A percentile compares a stretch with the other conserved stretches of the same genome.
These are phyloP conservation scores for Thalpophila matura DNA, from an alignment of 2,888 invertebrate species.

Conservation along the genomic window DNA sequence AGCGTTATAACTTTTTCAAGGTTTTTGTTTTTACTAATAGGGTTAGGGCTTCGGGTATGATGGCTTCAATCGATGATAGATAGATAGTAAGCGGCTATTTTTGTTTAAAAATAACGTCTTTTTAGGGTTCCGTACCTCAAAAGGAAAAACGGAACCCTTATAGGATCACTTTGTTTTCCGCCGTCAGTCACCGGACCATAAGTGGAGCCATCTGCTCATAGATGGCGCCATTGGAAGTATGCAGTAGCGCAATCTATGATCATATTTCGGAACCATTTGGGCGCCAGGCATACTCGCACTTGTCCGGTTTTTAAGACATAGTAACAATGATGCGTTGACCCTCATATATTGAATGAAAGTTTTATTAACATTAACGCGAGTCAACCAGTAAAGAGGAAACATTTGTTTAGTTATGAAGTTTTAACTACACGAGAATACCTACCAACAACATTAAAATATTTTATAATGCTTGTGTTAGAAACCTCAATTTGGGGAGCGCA, in stretches of 20 bases:
- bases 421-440: slow-evolving; percentile 36
- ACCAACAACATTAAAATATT: slow-evolving; percentile 49
- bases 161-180: too few species aligned
- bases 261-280: too few species aligned
- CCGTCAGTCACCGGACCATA: too few species aligned
- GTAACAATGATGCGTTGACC: slow-evolving; percentile 3
- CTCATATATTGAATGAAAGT: slow-evolving; percentile 24
- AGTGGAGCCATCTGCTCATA: too few species aligned
- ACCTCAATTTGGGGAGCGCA: slow-evolving; percentile 73
- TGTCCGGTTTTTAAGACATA: too few species aligned
- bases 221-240: too few species aligned
- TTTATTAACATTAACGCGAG: slow-evolving; percentile 12
- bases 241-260: too few species aligned
- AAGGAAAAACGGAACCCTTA: too few species aligned
- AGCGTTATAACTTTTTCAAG: slow-evolving; percentile 5
- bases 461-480: slow-evolving; percentile 66
- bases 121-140: too few species aligned
- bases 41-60: slow-evolving; percentile 11
- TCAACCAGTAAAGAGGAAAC: slow-evolving; percentile 27
- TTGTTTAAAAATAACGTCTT: background rate
- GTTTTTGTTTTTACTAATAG: background rate
- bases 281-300: too few species aligned
- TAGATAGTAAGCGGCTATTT: background rate
- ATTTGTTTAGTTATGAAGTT: slow-evolving; percentile 43
- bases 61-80: background rate